phyloP scores from a whole-genome alignment of 2,888 invertebrate genomes.

The Microctonus brassicae region DNA sequence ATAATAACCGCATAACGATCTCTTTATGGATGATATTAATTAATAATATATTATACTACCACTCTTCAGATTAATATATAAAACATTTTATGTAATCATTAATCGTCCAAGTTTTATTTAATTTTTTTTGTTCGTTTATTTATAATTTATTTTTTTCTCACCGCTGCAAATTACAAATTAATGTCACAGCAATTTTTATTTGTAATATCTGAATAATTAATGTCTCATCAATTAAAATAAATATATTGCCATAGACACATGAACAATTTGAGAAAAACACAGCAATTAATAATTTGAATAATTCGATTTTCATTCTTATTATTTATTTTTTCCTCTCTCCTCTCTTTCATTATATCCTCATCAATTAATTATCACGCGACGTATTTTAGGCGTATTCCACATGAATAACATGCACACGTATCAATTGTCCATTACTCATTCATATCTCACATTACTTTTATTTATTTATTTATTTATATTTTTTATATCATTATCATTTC shows the following conservation, averaged over 20 bases:
- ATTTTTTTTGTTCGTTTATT: not conserved
- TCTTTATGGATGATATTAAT: slow-evolving; percentile 58
- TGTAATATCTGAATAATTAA: not conserved
- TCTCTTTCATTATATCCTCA: slow-evolving; percentile 42
- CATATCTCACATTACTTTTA: slow-evolving; percentile 40
- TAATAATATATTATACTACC: slow-evolving; percentile 58
- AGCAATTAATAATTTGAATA: slow-evolving; percentile 27
- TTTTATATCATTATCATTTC: slow-evolving; percentile 26
- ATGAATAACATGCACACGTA: slow-evolving; percentile 46
- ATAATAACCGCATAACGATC: slow-evolving; percentile 59
- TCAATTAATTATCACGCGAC: slow-evolving; percentile 35
- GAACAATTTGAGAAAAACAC: slow-evolving; percentile 19
- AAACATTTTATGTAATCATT: slow-evolving; percentile 17
- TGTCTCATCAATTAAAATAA: not conserved
- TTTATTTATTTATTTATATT: no score
- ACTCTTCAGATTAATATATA: slow-evolving; percentile 33
- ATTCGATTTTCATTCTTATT: slow-evolving; percentile 16
- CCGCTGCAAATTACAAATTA: slow-evolving; percentile 4
- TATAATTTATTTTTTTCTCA: not conserved
- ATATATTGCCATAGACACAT: slow-evolving; percentile 7
- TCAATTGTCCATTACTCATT: slow-evolving; percentile 42
- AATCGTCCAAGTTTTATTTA: slow-evolving; percentile 18
- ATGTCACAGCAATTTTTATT: not conserved
- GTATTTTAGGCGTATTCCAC: slow-evolving; percentile 45
- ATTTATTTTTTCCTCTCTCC: slow-evolving; percentile 31